Base-by-base conservation (phyloP, 2,113 vertebrate genomes). In the Perccottus glenii region DNA sequence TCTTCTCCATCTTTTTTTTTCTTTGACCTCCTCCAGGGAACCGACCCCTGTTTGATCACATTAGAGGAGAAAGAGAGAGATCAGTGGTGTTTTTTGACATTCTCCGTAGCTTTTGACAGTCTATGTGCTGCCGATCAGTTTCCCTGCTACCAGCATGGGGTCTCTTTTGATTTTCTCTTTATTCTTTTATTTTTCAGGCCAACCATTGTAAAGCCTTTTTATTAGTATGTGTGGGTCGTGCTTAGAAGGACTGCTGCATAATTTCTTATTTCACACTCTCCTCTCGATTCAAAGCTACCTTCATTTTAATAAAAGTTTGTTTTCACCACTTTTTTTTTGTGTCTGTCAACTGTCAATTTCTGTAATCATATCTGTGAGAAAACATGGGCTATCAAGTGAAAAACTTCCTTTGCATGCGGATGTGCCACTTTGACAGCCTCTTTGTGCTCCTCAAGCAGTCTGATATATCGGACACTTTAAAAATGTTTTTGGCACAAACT, bases 11-110 rank as follows among this genome's bases (percentile, higher is more conserved):
- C 90, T 60, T 62, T 93, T 89, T 53, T 62, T 81, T 80, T 80
- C 75, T 77, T 82, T 75, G 75, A 64, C 80, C 78, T 48, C 77
- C 75, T 78, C 63, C 70, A 44, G 64, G 47, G 79, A 76, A 70
- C 42, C 73, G 45, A 73, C 75, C 81, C 70, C 77, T 66, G 83
- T 90, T 92, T 91, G 89, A 92, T 92, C 89, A 79, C 84, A 83
- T 86, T 84, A 86, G 82, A 87, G 80, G 82, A 72, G 73, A 78
- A 75, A 67, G 74, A 70, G 72, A 67, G 73, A 70, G 75, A 80
- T 84, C 86, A 78, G 84, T 68, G 59, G 79, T 64, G 76, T 79
- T 75, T 82, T n/a, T 73, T 87, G 85, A 87, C 78, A 67, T 80
- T 81, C 87, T 59, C 56, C 35, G 63, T 81, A 71, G 82, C 82